phyloP scores from a whole-genome alignment of 2,113 vertebrate genomes.

The Columba janthina region DNA sequence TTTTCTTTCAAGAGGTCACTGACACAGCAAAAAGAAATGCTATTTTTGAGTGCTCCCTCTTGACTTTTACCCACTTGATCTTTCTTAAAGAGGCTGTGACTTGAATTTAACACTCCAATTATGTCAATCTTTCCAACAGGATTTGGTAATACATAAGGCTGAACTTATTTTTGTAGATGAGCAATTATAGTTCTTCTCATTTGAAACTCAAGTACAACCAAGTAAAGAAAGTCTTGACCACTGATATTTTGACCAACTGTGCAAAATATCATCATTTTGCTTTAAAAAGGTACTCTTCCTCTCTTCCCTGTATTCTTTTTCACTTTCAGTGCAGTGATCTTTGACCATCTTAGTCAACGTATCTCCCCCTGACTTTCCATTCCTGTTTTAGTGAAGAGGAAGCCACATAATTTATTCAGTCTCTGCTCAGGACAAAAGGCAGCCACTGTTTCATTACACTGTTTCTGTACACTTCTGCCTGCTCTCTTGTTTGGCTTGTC shows the following conservation, averaged over 20 bases:
- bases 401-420: neutral
- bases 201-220: neutral
- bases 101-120: neutral
- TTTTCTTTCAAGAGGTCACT: neutral
- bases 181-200: neutral
- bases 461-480: neutral
- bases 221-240: neutral
- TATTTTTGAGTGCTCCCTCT: neutral
- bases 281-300: neutral
- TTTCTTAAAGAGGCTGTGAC: neutral
- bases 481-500: neutral
- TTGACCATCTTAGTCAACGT: neutral
- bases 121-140: neutral
- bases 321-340: neutral
- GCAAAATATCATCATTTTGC: neutral
- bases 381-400: neutral
- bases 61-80: neutral
- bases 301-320: neutral
- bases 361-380: neutral
- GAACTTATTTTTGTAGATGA: neutral
- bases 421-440: neutral
- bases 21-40: neutral
- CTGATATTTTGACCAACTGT: neutral
- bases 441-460: neutral
- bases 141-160: neutral